Conservation (phyloP, 2,113 vertebrate species). For the Macheiramphus alcinus region DNA sequence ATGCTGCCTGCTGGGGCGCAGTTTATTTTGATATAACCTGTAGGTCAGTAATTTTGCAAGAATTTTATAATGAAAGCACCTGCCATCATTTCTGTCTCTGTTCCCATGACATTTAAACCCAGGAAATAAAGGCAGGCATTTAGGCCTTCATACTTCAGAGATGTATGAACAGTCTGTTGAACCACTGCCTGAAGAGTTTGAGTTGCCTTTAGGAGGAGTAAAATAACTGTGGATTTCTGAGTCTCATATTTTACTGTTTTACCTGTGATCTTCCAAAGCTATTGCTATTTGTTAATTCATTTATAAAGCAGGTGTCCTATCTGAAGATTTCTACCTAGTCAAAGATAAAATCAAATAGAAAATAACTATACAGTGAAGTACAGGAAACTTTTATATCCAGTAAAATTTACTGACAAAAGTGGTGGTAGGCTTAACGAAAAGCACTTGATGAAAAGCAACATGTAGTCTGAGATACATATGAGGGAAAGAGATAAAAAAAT, state of each 20-base stretch:
- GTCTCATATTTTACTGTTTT: background rate
- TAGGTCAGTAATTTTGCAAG: background rate
- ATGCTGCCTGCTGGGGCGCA: background rate
- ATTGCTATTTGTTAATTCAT: background rate
- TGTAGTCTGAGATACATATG: background rate
- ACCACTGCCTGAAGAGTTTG: background rate
- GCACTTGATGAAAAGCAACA: background rate
- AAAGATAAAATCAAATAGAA: background rate
- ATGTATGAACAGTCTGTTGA: background rate
- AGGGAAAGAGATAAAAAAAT: background rate
- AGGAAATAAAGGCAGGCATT: conserved; percentile 21
- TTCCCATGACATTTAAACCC: background rate
- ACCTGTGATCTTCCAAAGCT: background rate
- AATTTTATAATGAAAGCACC: background rate
- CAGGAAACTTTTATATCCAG: background rate
- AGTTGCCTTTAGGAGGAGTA: background rate
- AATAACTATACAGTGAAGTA: background rate
- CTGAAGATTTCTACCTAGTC: background rate
- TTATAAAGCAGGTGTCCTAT: background rate
- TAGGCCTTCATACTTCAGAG: background rate
- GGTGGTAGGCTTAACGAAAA: background rate
- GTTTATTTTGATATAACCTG: background rate
- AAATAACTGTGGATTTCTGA: background rate
- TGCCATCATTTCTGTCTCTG: background rate
- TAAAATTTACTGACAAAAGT: background rate